Base-by-base conservation (phyloP, 2,113 vertebrate species). In the Cyanoderma ruficeps region DNA sequence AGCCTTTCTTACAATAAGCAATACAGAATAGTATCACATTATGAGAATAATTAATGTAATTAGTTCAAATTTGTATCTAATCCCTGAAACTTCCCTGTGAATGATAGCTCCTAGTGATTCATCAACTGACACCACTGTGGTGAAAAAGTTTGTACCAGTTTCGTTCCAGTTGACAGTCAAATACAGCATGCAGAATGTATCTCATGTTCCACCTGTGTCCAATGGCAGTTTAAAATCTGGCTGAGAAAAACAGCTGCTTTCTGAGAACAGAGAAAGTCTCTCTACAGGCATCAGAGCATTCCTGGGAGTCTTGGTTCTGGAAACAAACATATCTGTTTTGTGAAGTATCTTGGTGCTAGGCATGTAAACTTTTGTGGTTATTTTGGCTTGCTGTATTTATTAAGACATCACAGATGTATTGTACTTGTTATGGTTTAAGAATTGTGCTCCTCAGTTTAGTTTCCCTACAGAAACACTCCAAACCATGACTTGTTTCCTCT, bases 401-500 rank as follows among this genome's bases (percentile, higher is more conserved):
- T 80, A 53, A 57, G 42, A 30, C 8, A n/a, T 42, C 18, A 39
- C 18, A 25, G 31, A 49, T 35, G 5, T 70, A 35, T 82, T 75
- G 37, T 65, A 37, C 14, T 55, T 83, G 16, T 25, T 47, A 23
- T 76, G 30, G 24, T 61, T 90, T 76, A 49, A 61, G 55, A 76
- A 47, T 47, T 17, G 18, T 55, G 41, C 35, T 69, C 47, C n/a
- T 41, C 41, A 49, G 9, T 37, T 55, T 31, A 49, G 25, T 35
- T 7, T 56, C 63, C 57, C 65, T 14, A 41, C 21, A 39, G 25
- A 68, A 89, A 55, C 21, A 19, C 11, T 69, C 30, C 47, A 53
- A 53, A 60, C 16, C 20, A n/a, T 0, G 3, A 44, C 11, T 25
- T n/a, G 7, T 18, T 76, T 0, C 0, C 2, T 53, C 55, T 25